phyloP scores from a whole-genome alignment of 2,797 vertebrate species.

The Oreochromis mossambicus region DNA sequence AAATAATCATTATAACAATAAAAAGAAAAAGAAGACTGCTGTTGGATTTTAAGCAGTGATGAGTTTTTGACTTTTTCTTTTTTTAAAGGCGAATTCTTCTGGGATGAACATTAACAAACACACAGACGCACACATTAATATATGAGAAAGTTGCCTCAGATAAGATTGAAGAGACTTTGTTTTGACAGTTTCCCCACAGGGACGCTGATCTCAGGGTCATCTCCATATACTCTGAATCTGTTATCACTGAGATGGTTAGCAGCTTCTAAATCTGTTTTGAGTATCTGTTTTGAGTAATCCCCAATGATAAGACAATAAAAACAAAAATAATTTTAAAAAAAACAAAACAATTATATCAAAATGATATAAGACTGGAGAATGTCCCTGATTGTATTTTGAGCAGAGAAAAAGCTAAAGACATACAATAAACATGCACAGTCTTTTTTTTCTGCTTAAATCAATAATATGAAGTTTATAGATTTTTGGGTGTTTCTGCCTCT shows the following conservation, averaged over 20 bases:
- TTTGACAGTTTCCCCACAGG: background rate
- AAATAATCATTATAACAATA: no score
- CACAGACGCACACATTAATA: background rate
- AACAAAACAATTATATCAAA: background rate
- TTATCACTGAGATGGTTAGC: background rate
- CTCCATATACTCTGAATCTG: background rate
- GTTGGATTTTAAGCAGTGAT: background rate
- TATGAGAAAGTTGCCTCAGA: background rate
- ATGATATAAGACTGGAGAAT: background rate
- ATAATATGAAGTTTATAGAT: background rate
- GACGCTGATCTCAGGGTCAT: background rate
- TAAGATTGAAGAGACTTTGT: background rate
- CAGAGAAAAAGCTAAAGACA: background rate
- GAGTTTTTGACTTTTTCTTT: background rate
- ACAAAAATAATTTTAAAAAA: background rate
- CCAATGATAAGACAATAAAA: background rate
- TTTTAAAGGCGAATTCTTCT: background rate
- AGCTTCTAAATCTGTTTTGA: background rate
- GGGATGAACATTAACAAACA: background rate
- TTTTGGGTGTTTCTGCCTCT: background rate
- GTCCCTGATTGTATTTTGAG: background rate
- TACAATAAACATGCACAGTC: background rate
- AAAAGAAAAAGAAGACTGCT: background rate
- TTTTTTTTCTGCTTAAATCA: background rate
- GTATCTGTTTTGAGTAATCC: background rate